Evolutionary conservation across 2,888 invertebrate genomes (phyloP), one percentile per base, ranked within the genome.

Genomic region (Gibbula magus): DNA sequence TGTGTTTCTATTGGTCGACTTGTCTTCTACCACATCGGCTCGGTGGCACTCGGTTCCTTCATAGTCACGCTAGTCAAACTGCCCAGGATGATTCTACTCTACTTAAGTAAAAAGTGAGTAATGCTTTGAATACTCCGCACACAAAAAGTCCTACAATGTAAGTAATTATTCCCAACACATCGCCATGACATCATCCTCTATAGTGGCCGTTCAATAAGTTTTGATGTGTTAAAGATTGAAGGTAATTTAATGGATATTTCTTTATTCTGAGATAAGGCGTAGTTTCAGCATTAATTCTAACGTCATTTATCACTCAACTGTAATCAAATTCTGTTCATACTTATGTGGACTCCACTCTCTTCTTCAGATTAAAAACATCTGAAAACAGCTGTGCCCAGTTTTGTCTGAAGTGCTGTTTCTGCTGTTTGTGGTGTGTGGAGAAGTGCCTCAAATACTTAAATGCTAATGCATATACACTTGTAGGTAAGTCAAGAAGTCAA

Each of bases 401-500:
- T 82, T 66, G 90, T 81, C 84, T 90, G 81, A 91, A 91, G 83
- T 92, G 92, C 83, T 98, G 98, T 88, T 96, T 96, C 85, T 98
- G 98, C 89, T 97, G 98, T 89, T 96, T 98, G 89, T 97, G 96
- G 93, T 96, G 97, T 89, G 94, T 98, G 85, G 98, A 98, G 92
- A 97, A 96, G 91, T 97, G 97, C 91, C 96, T 98, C 85, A 95
- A 96, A 52, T 98, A 96, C 91, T 94, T 99, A 90, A 98, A 98
- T 93, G 97, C 97, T 91, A 98, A 98, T 92, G 98, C 98, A 0
- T 98, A 98, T 91, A 97, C 98, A 0, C 96, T 98, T 74, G 96
- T 98, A 82, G 97, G 94, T 93, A 85, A 89, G 91, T 89, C 35
- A 13, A 10, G 13, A 5, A 5, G 45, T 45, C 13, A 45, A 10